phyloP scores from a whole-genome alignment of 2,113 vertebrate genomes.

The Paracanthobrama guichenoti region DNA sequence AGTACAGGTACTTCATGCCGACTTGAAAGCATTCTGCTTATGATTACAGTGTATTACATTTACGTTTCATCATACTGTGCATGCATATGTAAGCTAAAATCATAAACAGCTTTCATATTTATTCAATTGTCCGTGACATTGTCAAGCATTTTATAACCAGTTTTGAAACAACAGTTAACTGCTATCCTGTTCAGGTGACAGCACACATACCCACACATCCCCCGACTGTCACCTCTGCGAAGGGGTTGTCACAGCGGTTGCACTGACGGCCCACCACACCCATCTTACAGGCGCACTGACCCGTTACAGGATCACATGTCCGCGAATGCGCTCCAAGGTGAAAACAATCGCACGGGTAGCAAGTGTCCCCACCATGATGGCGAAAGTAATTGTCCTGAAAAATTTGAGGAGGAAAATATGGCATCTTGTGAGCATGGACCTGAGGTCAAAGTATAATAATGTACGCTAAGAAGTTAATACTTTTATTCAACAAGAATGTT shows the following conservation, averaged over 20 bases:
- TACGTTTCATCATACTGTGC: slow-evolving; percentile 5
- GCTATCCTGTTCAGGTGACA: not conserved
- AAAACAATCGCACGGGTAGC: slow-evolving; percentile 85
- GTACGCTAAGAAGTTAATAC: not conserved
- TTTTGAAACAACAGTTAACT: slow-evolving; percentile 1
- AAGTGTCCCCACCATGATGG: slow-evolving; percentile 75
- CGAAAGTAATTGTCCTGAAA: slow-evolving; percentile 84
- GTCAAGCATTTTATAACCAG: not conserved
- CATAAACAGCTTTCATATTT: not conserved
- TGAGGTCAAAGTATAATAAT: not conserved
- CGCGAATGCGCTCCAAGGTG: slow-evolving; percentile 79
- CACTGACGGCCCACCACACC: slow-evolving; percentile 86
- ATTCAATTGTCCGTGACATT: not conserved
- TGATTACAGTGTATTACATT: slow-evolving; percentile 17
- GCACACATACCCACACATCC: slow-evolving; percentile 83
- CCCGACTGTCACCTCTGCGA: slow-evolving; percentile 80
- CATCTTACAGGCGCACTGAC: slow-evolving; percentile 82
- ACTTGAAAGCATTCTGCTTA: slow-evolving; percentile 22
- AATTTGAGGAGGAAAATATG: not conserved
- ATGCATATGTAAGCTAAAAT: not conserved
- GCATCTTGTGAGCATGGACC: not conserved
- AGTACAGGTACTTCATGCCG: not conserved
- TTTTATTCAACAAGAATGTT: not conserved
- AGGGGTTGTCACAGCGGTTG: slow-evolving; percentile 88
- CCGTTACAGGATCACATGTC: slow-evolving; percentile 75